Percentiles rank a stretch among this genome's conserved stretches.
phyloP scores from a whole-genome alignment of 35 echinoderm and acorn worm genomes.

The Diadema setosum region DNA sequence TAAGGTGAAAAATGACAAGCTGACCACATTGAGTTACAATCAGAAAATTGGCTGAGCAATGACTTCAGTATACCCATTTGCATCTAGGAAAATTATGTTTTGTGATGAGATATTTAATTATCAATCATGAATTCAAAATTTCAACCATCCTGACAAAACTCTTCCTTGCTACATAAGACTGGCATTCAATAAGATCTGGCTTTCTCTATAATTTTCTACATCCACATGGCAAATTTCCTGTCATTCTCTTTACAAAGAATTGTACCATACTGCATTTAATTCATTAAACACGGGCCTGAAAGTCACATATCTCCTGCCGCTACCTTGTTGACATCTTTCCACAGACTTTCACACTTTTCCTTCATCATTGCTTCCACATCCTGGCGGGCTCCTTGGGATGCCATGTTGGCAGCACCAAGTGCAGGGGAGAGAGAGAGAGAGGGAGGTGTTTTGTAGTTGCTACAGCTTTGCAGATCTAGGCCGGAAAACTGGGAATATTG shows the following conservation, averaged over 20 bases:
- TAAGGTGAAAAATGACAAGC: too few relatives aligned
- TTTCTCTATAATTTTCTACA: not conserved
- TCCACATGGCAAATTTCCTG: not conserved
- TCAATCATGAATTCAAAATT: too few relatives aligned
- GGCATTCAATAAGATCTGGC: not conserved
- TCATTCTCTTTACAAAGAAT: not conserved
- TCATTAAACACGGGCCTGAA: not conserved
- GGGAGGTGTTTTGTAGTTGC: too few relatives aligned
- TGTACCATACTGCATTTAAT: not conserved
- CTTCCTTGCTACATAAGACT: not conserved
- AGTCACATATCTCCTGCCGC: not conserved
- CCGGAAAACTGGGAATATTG: too few relatives aligned
- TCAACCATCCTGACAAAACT: not conserved
- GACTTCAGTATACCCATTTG: too few relatives aligned
- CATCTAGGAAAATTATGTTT: too few relatives aligned
- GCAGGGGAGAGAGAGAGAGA: too few relatives aligned
- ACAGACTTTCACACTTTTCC: not conserved
- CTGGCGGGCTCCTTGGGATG: not conserved
- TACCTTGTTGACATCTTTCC: conserved; percentile 6
- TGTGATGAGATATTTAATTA: too few relatives aligned
- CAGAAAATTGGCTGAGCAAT: too few relatives aligned
- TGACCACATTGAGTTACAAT: too few relatives aligned
- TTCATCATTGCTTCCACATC: not conserved
- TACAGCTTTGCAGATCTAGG: too few relatives aligned
- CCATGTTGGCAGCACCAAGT: too few relatives aligned